Conservation (phyloP, 2,888 invertebrate species). For the Xylota sylvarum region DNA sequence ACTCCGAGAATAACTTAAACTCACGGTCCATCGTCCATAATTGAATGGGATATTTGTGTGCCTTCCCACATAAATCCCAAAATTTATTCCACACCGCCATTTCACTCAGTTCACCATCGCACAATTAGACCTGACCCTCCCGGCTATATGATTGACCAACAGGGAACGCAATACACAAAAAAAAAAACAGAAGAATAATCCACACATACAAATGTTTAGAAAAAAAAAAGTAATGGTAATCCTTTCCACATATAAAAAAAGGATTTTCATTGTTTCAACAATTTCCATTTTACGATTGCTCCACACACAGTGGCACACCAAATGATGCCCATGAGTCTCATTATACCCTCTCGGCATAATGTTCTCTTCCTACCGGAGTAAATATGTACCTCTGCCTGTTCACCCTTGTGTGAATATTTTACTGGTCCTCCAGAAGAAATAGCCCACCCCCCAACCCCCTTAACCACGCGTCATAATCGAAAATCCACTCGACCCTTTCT, state of each 20-base stretch:
- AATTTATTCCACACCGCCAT: constrained; percentile 60
- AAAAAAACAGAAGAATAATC: too few species aligned
- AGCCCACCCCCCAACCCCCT: constrained; percentile 8
- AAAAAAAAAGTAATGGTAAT: constrained; percentile 38
- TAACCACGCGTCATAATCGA: constrained; percentile 74
- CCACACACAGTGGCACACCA: constrained; percentile 49
- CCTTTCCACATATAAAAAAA: constrained; percentile 58
- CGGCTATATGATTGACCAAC: constrained; percentile 56
- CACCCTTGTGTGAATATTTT: constrained; percentile 70
- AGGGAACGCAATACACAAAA: background rate
- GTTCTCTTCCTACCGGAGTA: constrained; percentile 8
- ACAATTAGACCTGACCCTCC: constrained; percentile 58
- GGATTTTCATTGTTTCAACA: constrained; percentile 72
- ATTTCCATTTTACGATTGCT: constrained; percentile 74
- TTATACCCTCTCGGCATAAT: constrained; percentile 72
- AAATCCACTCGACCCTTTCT: constrained; percentile 69
- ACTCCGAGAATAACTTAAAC: constrained; percentile 59
- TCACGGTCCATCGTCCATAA: constrained; percentile 55
- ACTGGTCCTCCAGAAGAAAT: constrained; percentile 27
- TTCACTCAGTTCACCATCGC: constrained; percentile 51
- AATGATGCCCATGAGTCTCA: constrained; percentile 74
- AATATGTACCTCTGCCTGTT: constrained; percentile 9
- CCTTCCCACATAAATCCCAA: constrained; percentile 53
- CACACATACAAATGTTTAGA: constrained; percentile 33
- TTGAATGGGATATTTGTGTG: constrained; percentile 54